Evolutionary conservation across 2,113 vertebrate species (phyloP).

Genomic region (Oceanites oceanicus): DNA sequence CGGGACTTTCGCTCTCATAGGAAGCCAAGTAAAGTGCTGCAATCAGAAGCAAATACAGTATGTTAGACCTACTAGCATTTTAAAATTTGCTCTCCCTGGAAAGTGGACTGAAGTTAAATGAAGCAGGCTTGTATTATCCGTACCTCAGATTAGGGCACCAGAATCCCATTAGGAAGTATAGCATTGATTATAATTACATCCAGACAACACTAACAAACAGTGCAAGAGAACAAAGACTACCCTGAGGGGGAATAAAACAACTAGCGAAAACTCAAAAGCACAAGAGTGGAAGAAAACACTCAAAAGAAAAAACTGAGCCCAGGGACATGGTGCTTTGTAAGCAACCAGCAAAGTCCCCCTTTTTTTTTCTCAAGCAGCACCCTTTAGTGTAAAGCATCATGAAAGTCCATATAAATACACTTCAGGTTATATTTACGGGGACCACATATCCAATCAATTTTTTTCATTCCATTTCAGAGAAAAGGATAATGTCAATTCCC

Average conservation of each 20-base stretch:
- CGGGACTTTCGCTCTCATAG: slow-evolving; percentile 92
- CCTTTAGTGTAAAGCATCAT: background rate
- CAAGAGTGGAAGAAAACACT: background rate
- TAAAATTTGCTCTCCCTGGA: background rate
- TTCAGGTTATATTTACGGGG: background rate
- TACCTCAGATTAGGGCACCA: background rate
- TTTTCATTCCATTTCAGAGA: background rate
- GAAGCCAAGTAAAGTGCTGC: slow-evolving; percentile 92
- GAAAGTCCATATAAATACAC: background rate
- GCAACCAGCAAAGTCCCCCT: background rate
- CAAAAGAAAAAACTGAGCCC: background rate
- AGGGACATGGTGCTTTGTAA: background rate
- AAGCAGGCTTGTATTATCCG: background rate
- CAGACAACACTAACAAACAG: background rate
- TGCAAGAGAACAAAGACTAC: background rate
- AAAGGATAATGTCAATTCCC: background rate
- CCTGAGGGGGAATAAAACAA: background rate
- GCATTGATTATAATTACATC: background rate
- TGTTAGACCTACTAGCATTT: background rate
- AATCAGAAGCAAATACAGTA: slow-evolving; percentile 20
- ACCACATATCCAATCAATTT: background rate
- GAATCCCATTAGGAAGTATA: background rate
- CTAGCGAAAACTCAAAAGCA: background rate
- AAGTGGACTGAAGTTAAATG: background rate
- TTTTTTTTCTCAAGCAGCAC: background rate